Evolutionary conservation across 2,113 vertebrate species (phyloP), one percentile per base, ranked within the genome.

Genomic region (Alligator mississippiensis): DNA sequence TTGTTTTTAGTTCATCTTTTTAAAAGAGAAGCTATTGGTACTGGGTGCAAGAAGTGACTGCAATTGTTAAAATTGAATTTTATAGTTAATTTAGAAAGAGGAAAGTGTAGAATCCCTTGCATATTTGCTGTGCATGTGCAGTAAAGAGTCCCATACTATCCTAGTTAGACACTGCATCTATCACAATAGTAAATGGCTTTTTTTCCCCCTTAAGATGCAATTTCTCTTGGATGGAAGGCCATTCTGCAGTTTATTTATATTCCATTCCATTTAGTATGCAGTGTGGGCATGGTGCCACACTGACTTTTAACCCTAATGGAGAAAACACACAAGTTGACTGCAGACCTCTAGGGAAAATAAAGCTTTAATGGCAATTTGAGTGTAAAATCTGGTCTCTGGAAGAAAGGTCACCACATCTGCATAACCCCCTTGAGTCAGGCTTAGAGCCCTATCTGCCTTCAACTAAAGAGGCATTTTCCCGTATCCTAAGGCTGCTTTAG

Each of bases 371-470:
- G 98, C 98, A 99, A 99, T 99, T 98, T 99, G 98, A 98, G 98
- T 99, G 98, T 98, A 98, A 99, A 99, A 99, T 98, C 98, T 99
- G 98, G 98, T 98, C 98, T 98, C 97, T 98, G 98, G 98, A 98
- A 99, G 98, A 99, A 99, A 99, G 99, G 99, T 99, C 99, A 99
- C 97, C 98, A 98, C 97, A 99, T 99, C 98, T 99, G 97, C 99
- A 99, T 99, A 99, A 98, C 97, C 98, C 98, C 98, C 98, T 98
- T 96, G 98, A 99, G 98, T 98, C 98, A 97, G 98, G 98, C 98
- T 99, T 98, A 99, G 97, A 98, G 98, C 78, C 87, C 96, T 98
- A 98, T 98, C 97, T 98, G 98, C 97, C 97, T 98, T 98, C 98
- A 97, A 97, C 97, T 97, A 97, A 96, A 97, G 97, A 98, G 94